phyloP scores from a whole-genome alignment of 30 jellyfish, hydroid and myxozoan species.

The Cassiopea xamachana region DNA sequence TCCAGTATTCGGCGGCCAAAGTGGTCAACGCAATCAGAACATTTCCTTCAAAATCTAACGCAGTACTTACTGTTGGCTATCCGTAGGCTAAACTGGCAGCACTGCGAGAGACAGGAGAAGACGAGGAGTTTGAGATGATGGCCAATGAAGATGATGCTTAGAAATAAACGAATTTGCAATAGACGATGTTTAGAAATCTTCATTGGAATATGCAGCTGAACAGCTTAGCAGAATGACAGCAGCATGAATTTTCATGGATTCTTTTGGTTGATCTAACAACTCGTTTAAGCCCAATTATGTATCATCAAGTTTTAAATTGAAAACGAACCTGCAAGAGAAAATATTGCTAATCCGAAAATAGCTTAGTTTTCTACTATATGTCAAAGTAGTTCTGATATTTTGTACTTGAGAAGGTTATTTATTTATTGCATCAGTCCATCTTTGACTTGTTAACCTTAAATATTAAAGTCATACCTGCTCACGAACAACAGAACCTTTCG shows the following conservation, averaged over 20 bases:
- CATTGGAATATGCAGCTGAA: too few species aligned
- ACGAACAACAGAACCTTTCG: too few species aligned
- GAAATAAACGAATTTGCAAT: neutral
- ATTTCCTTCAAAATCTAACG: neutral
- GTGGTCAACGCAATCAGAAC: conserved; percentile 31
- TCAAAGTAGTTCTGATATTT: neutral
- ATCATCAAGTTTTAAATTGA: too few species aligned
- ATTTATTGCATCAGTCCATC: neutral
- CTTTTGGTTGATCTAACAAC: too few species aligned
- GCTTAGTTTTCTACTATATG: neutral
- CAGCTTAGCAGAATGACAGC: too few species aligned
- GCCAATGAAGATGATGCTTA: conserved; percentile 30
- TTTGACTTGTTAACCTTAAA: neutral
- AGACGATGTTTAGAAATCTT: too few species aligned
- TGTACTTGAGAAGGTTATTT: neutral
- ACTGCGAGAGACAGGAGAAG: conserved; percentile 76
- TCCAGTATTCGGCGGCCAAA: conserved; percentile 36
- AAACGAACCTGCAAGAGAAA: too few species aligned
- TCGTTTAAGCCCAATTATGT: too few species aligned
- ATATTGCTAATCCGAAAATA: too few species aligned
- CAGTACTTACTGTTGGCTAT: conserved; percentile 57
- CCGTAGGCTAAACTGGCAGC: conserved; percentile 82
- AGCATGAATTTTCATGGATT: too few species aligned
- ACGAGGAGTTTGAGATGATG: conserved; percentile 73
- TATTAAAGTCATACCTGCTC: neutral